phyloP scores from a whole-genome alignment of 2,113 vertebrate species.

The Sus scrofa region T2T-Sscrofa CM000819.6:107323001-107323500 shows the following conservation, averaged over 20 bases:
- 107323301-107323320: neutral
- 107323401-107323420: neutral
- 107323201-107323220: slow-evolving; percentile 27
- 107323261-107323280: neutral
- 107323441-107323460: neutral
- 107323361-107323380: neutral
- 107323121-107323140: neutral
- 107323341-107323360: neutral
- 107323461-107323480: accelerated
- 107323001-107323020: neutral
- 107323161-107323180: neutral
- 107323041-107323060: neutral
- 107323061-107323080: neutral
- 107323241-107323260: neutral
- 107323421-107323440: neutral
- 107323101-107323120: neutral
- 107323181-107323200: neutral
- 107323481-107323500: neutral
- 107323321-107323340: neutral
- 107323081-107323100: neutral
- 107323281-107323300: neutral
- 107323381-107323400: neutral
- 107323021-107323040: neutral
- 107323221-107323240: neutral
- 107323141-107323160: neutral